Percentiles rank a stretch among this genome's conserved stretches.
Conservation (phyloP, 2,113 vertebrate species). For the Delphinus delphis region DNA sequence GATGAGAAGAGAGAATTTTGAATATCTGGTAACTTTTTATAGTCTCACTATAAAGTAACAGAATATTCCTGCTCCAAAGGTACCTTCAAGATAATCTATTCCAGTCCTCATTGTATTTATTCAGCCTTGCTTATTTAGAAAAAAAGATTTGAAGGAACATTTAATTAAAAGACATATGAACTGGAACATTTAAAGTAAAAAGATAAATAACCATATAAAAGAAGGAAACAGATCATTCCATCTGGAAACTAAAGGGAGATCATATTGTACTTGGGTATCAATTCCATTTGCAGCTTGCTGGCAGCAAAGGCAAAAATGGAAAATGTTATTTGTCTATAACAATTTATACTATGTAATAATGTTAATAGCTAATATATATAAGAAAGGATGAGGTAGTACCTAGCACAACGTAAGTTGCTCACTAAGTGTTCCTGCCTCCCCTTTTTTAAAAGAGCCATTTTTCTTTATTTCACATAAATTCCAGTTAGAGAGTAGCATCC, state of each 20-base stretch:
- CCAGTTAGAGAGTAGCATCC: neutral
- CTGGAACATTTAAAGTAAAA: neutral
- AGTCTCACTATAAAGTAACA: neutral
- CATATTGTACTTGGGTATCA: neutral
- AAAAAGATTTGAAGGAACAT: neutral
- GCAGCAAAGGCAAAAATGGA: slow-evolving; percentile 11
- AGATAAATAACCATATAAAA: neutral
- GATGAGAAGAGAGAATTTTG: neutral
- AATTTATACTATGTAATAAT: neutral
- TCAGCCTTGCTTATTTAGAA: neutral
- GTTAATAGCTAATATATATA: neutral
- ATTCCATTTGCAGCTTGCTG: neutral
- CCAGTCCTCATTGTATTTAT: neutral
- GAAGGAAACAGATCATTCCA: neutral
- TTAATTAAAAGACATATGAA: neutral
- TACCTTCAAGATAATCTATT: neutral
- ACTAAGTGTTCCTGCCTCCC: neutral
- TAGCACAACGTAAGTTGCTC: neutral
- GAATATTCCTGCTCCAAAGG: neutral
- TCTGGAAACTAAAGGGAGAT: neutral
- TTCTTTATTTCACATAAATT: neutral
- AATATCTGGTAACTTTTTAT: neutral
- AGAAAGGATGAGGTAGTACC: neutral
- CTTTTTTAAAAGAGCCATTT: neutral
- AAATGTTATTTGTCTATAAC: neutral